Conservation (phyloP, 1,140 invertebrate species). For the Diprion similis region DNA sequence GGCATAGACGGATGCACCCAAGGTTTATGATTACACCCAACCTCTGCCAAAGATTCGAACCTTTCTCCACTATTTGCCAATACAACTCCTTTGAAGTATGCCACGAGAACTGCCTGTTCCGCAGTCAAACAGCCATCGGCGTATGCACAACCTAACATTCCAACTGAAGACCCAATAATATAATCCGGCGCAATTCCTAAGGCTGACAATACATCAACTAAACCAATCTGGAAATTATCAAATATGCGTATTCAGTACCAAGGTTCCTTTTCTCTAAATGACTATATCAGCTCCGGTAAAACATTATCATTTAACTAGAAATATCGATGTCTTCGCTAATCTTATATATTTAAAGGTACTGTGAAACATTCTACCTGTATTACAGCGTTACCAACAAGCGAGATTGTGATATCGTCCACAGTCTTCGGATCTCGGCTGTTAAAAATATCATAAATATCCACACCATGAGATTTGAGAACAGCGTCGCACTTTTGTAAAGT, state of each 20-base stretch:
- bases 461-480: slow-evolving; percentile 60
- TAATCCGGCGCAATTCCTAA: slow-evolving; percentile 69
- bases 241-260: background rate
- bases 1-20: slow-evolving; percentile 68
- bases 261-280: background rate
- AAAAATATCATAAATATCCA: slow-evolving; percentile 68
- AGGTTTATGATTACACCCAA: slow-evolving; percentile 55
- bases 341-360: slow-evolving; percentile 28
- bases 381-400: slow-evolving; percentile 45
- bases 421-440: slow-evolving; percentile 62
- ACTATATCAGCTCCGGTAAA: background rate
- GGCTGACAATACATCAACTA: slow-evolving; percentile 65
- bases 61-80: slow-evolving; percentile 64
- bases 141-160: slow-evolving; percentile 74
- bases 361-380: slow-evolving; percentile 50
- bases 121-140: slow-evolving; percentile 73
- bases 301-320: no score
- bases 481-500: slow-evolving; percentile 65
- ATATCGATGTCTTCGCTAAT: background rate
- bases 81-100: slow-evolving; percentile 69
- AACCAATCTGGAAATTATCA: slow-evolving; percentile 58
- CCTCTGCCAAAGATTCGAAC: slow-evolving; percentile 61
- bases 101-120: slow-evolving; percentile 71
- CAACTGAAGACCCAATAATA: slow-evolving; percentile 74
- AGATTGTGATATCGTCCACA: slow-evolving; percentile 63